Percentiles rank a stretch among this genome's conserved stretches.
phyloP scores from a whole-genome alignment of 2,797 vertebrate species.

The Gymnocypris eckloni region DNA sequence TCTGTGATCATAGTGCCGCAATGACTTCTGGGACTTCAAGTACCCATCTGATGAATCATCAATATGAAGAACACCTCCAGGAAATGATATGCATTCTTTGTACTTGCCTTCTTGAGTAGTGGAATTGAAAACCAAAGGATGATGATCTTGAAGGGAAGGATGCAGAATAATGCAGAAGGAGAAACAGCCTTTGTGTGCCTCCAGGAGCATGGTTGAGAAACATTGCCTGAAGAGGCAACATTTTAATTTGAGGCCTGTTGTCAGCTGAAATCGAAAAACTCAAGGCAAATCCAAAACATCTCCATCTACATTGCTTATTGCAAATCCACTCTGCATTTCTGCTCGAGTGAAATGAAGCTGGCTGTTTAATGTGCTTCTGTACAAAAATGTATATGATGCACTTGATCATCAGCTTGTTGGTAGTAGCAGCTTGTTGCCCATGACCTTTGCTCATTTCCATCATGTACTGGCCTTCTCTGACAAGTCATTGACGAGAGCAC shows the following conservation, averaged over 20 bases:
- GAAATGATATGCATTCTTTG: background rate
- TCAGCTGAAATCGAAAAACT: background rate
- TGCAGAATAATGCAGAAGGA: background rate
- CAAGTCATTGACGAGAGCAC: background rate
- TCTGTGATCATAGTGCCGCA: background rate
- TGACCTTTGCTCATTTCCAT: slow-evolving; percentile 16
- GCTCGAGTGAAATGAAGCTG: background rate
- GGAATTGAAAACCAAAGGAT: background rate
- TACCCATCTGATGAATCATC: background rate
- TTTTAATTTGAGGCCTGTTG: background rate
- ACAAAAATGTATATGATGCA: background rate
- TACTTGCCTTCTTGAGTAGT: background rate
- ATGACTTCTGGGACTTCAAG: background rate
- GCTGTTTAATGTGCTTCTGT: background rate
- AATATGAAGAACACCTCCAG: background rate
- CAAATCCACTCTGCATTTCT: background rate
- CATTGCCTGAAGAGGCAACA: background rate
- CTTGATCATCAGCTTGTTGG: background rate
- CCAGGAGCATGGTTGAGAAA: background rate
- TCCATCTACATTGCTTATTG: background rate
- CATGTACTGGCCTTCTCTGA: background rate
- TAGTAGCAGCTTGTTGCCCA: background rate
- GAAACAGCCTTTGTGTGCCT: background rate
- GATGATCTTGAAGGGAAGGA: background rate
- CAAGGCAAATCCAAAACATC: background rate